Base-by-base conservation (phyloP, 2,888 invertebrate genomes). In the Calameuta idolon region DNA sequence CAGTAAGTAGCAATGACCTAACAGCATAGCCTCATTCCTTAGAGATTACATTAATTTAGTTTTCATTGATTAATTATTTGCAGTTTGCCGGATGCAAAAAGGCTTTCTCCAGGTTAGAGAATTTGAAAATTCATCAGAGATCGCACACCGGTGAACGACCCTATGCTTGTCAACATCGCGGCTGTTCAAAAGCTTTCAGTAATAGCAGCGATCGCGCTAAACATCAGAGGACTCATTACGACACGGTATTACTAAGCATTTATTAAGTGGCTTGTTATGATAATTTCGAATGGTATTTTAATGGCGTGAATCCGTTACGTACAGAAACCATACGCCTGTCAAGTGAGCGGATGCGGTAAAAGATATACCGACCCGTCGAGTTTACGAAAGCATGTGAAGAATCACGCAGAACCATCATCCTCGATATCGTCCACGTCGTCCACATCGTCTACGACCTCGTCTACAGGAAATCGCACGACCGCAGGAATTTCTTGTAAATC, bases 151-250 rank as follows among this genome's bases (percentile, higher is more conserved):
- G 99, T 0, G 99, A 99, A 92, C 94, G 98, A 73, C 99, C 99
- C 0, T 99, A 99, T 89, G 94, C 96, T 79, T 99, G 99, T 88
- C 98, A 98, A 84, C 97, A 97, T 84, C 95, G 96, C 0, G 96
- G 97, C 77, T 99, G 99, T 91, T 93, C 95, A 74, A 99, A 99
- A 92, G 98, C 99, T 1, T 99, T 99, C 93, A 98, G 98, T 88
- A 99, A 99, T 92, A 99, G 99, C 81, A 99, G 98, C 0, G 99
- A 99, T 91, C 93, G 99, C 76, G 99, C 99, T 11, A 99, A 99
- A 92, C 99, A 99, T 92, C 99, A 99, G 93, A 93, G 99, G 86
- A 99, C 99, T 1, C 99, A 99, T 92, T 98, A 98, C 85, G 98
- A 99, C 92, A 98, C 98, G 91, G 99, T 99, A 74, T n/a, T 74